These are phyloP conservation scores for Oscheius myriophilus DNA, from an alignment of 2,888 invertebrate species.

Conservation along the genomic window DNA sequence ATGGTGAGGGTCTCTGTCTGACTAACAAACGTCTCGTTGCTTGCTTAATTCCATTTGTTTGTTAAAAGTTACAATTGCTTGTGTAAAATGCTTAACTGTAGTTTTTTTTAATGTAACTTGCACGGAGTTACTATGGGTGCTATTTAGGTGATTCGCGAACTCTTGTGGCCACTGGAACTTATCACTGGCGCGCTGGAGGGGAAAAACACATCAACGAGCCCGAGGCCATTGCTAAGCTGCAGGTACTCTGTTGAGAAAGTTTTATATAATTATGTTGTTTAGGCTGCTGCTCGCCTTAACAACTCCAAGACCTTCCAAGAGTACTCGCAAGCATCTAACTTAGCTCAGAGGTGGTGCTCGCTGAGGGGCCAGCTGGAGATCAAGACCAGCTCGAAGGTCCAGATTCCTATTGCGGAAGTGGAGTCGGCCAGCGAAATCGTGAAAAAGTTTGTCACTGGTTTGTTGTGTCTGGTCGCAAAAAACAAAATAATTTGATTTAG, in stretches of 20 bases:
- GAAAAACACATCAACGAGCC: constrained; percentile 99
- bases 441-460: constrained; percentile 88
- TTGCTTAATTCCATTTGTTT: background rate
- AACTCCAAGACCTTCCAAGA: constrained; percentile 85
- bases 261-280: constrained; percentile 19
- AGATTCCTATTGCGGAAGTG: constrained; percentile 86
- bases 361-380: constrained; percentile 89
- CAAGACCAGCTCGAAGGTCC: constrained; percentile 79
- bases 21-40: too few species aligned
- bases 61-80: constrained; percentile 6
- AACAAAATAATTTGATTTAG: constrained; percentile 70
- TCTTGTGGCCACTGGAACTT: constrained; percentile 87
- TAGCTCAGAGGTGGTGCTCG: constrained; percentile 77
- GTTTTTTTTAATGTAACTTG: background rate
- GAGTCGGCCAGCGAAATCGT: constrained; percentile 94
- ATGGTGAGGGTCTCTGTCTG: constrained; percentile 11
- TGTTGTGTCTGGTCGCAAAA: background rate
- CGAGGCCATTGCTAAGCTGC: constrained; percentile 81
- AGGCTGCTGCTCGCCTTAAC: constrained; percentile 88
- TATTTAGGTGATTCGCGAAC: constrained; percentile 79
- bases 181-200: constrained; percentile 89
- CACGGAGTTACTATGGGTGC: background rate
- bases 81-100: constrained; percentile 8
- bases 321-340: constrained; percentile 85
- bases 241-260: constrained; percentile 72